phyloP scores from a whole-genome alignment of 2,797 vertebrate genomes.

The Philypnodon macrostomus region DNA sequence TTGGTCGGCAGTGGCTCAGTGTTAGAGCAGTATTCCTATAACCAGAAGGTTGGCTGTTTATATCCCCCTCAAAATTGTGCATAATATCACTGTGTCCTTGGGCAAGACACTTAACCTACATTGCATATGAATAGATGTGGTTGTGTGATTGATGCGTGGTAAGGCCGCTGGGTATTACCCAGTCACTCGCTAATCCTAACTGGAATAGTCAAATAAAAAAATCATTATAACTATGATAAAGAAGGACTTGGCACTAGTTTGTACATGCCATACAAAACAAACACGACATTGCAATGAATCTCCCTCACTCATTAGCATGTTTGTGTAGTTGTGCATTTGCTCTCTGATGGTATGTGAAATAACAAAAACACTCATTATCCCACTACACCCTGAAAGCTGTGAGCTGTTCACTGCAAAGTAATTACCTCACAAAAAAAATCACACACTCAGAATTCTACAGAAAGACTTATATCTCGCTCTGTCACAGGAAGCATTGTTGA shows the following conservation, averaged over 20 bases:
- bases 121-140: no score
- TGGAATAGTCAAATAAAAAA: background rate
- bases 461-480: constrained; percentile 1
- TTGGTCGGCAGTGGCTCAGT: no score
- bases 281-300: background rate
- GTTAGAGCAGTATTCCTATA: no score
- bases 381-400: background rate
- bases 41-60: no score
- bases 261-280: background rate
- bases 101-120: no score
- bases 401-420: constrained; percentile 14
- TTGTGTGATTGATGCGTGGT: no score
- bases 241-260: background rate
- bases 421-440: constrained; percentile 22
- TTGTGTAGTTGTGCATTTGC: background rate
- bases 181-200: no score
- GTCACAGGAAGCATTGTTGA: constrained; percentile 12
- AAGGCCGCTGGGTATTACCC: no score
- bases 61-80: no score
- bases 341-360: background rate
- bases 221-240: no score
- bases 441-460: background rate
- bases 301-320: background rate
- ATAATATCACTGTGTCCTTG: no score
- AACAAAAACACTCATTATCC: constrained; percentile 2